A percentile compares a stretch with the other conserved stretches of the same genome.
Evolutionary conservation across 37 sponge, comb jelly and placozoan species (phyloP).

Genomic region (Beroe forskalii): DNA sequence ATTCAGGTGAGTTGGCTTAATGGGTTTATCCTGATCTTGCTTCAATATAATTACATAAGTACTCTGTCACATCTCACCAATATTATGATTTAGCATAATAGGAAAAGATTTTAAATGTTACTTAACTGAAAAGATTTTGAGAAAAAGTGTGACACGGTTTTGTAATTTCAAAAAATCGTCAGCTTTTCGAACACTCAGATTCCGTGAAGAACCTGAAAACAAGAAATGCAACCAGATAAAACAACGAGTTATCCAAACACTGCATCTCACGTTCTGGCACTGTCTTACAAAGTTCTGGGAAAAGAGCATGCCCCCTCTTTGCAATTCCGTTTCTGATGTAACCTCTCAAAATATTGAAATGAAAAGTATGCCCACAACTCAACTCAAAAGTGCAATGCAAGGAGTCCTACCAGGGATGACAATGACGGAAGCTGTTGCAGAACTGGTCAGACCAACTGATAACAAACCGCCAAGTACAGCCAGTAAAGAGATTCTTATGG

Average conservation of each 20-base stretch:
- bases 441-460: not conserved
- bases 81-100: too few species aligned
- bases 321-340: not conserved
- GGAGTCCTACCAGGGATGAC: slow-evolving; percentile 7
- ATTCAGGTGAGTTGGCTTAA: slow-evolving; percentile 60
- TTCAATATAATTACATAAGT: not conserved
- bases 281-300: slow-evolving; percentile 48
- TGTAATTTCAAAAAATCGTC: too few species aligned
- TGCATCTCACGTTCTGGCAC: slow-evolving; percentile 53
- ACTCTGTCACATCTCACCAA: too few species aligned
- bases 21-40: too few species aligned
- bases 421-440: slow-evolving; percentile 9
- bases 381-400: slow-evolving; percentile 25
- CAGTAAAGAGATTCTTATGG: not conserved
- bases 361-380: not conserved
- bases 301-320: not conserved
- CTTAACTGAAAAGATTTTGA: too few species aligned
- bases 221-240: slow-evolving; percentile 37
- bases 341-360: not conserved
- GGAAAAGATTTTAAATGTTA: too few species aligned
- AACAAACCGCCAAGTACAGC: not conserved
- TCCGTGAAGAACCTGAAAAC: slow-evolving; percentile 57
- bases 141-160: too few species aligned
- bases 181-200: too few species aligned
- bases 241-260: slow-evolving; percentile 53